Conservation (phyloP, 2,888 invertebrate species). For the Stramonita haemastoma region DNA sequence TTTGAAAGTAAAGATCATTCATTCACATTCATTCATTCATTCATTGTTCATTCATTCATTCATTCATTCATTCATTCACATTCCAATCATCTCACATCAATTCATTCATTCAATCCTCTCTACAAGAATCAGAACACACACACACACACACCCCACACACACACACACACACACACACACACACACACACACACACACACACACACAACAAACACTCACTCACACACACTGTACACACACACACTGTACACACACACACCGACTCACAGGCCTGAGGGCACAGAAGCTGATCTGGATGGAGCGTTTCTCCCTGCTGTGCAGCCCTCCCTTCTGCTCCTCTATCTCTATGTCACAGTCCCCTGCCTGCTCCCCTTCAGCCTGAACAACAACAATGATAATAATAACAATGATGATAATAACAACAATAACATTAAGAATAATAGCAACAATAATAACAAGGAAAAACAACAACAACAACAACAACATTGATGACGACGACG, state of each 20-base stretch:
- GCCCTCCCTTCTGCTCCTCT: constrained; percentile 58
- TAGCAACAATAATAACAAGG: not conserved
- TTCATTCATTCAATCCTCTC: too few species aligned
- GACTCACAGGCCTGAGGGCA: constrained; percentile 61
- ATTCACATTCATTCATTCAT: too few species aligned
- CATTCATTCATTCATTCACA: too few species aligned
- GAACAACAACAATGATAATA: not conserved
- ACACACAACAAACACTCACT: too few species aligned
- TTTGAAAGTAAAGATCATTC: too few species aligned
- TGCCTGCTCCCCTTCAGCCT: constrained; percentile 64
- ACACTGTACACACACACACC: not conserved
- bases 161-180: too few species aligned
- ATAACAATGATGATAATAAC: not conserved
- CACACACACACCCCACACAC: too few species aligned
- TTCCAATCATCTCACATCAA: too few species aligned
- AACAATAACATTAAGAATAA: not conserved
- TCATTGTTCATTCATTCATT: too few species aligned
- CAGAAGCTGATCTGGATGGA: constrained; percentile 62
- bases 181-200: too few species aligned
- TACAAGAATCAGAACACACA: too few species aligned
- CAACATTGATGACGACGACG: not conserved
- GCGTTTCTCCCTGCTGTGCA: constrained; percentile 64
- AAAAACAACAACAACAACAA: not conserved
- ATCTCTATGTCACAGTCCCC: constrained; percentile 64
- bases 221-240: too few species aligned